Percentiles rank a stretch among this genome's conserved stretches.
Conservation (phyloP, 1,140 invertebrate species). For the Lordiphosa mommai region DNA sequence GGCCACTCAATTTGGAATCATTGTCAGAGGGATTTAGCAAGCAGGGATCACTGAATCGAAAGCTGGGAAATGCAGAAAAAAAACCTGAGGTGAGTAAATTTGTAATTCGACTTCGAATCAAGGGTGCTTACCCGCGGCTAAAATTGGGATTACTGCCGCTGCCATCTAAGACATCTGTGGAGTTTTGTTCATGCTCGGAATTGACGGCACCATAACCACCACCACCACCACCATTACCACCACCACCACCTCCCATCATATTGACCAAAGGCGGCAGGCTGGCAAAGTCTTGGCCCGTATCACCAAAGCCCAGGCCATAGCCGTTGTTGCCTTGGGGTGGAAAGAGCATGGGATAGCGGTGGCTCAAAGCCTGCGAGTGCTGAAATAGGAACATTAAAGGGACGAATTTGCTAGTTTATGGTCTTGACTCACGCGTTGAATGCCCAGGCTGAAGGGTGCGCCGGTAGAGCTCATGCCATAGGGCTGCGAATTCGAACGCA, state of each 20-base stretch:
- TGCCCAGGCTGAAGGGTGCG: constrained; percentile 69
- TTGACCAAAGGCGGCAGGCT: constrained; percentile 73
- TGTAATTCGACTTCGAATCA: neutral
- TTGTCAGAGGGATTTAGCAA: constrained; percentile 76
- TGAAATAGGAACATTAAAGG: constrained; percentile 9
- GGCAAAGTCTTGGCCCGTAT: constrained; percentile 68
- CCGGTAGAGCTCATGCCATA: constrained; percentile 38
- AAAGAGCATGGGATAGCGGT: constrained; percentile 72
- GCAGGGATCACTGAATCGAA: constrained; percentile 78
- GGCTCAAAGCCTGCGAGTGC: constrained; percentile 52
- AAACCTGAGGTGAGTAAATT: neutral
- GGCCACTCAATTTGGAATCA: constrained; percentile 73
- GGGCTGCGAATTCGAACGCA: constrained; percentile 48
- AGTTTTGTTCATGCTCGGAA: constrained; percentile 70
- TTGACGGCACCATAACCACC: constrained; percentile 17
- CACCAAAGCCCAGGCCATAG: constrained; percentile 44
- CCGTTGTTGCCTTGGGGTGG: constrained; percentile 44
- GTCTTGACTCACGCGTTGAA: constrained; percentile 65
- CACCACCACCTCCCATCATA: constrained; percentile 50
- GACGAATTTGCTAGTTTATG: constrained; percentile 19
- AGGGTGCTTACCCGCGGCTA: constrained; percentile 50
- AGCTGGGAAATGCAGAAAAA: constrained; percentile 30
- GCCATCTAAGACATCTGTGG: constrained; percentile 71
- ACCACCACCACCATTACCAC: constrained; percentile 20
- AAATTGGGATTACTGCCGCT: constrained; percentile 73